Conservation (phyloP, 2,888 invertebrate genomes). For the Andrena minutula region DNA sequence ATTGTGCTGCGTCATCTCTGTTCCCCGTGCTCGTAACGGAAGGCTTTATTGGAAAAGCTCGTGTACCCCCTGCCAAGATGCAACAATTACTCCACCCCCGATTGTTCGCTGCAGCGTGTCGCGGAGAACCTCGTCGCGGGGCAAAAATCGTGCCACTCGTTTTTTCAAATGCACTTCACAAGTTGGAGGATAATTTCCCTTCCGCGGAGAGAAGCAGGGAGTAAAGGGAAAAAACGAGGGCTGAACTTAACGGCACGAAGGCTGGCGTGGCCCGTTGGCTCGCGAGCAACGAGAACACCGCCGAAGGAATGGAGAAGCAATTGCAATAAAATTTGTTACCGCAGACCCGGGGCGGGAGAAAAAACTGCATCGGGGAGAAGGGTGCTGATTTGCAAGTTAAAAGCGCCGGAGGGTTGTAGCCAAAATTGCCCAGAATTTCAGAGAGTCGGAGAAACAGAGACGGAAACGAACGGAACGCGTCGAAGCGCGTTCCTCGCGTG, state of each 20-base stretch:
- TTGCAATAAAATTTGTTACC: constrained; percentile 50
- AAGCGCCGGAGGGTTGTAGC: constrained; percentile 21
- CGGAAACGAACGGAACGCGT: background rate
- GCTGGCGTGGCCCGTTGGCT: constrained; percentile 19
- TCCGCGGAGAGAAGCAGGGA: too few relatives aligned
- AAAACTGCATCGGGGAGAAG: background rate
- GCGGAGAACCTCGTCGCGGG: background rate
- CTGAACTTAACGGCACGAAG: constrained; percentile 5
- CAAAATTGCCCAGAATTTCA: constrained; percentile 37
- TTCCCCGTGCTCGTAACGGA: too few relatives aligned
- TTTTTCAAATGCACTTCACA: constrained; percentile 16
- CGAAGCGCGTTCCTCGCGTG: constrained; percentile 7
- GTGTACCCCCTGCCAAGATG: background rate
- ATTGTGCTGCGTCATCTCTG: too few relatives aligned
- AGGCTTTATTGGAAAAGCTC: too few relatives aligned
- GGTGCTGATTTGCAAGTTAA: constrained; percentile 53
- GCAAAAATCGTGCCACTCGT: background rate
- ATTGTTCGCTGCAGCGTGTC: background rate
- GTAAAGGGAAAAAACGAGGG: background rate
- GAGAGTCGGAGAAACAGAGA: background rate
- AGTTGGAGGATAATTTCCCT: constrained; percentile 25
- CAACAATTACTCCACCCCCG: background rate
- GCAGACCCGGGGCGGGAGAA: background rate
- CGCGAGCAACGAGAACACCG: constrained; percentile 23
- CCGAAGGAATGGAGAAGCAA: constrained; percentile 19